Base-by-base conservation (phyloP, 2,113 vertebrate species). In the Muscicapa adusta region DNA sequence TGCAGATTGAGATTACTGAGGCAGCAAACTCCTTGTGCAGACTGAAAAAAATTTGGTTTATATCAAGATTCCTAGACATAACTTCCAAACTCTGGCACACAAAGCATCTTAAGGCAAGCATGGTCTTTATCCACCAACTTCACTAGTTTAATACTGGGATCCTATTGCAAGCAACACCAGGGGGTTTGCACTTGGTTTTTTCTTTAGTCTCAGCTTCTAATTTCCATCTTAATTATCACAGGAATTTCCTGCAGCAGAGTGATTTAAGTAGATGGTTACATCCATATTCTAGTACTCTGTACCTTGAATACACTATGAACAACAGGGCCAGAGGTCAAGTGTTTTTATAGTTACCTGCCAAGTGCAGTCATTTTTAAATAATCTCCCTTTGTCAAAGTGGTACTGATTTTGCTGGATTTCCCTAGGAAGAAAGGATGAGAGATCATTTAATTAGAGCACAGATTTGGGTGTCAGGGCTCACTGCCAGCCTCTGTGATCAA, bases 391-490 rank as follows among this genome's bases (percentile, higher is more conserved):
- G 53, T 75, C 58, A 72, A 91, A 92, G 47, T 31, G 29, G 34
- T 51, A 92, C 33, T 56, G 53, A 72, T 87, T 95, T 93, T 88
- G 7, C 28, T 57, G 23, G 54, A 89, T 82, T 94, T 94, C 82
- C 62, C 66, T 51, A 78, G 33, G 45, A 89, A 81, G 38, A 62
- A 87, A 76, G 62, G 34, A 72, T 47, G 36, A 91, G 74, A 82
- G 50, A 85, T 70, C 62, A 54, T 62, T 85, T 79, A 93, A 95
- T 53, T 91, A 82, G 75, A 87, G 25, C 28, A 36, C 43, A 78
- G 70, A 60, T 91, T 82, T 85, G 28, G 70, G 53, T 65, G 50
- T 60, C 61, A 92, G 56, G 80, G 65, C 53, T 84, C 60, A 86
- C 61, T 29, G 77, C 66, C 91, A 94, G 28, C 36, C 77, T 68